Base-by-base conservation (phyloP, 2,888 invertebrate genomes). In the Epirrita christyi region DNA sequence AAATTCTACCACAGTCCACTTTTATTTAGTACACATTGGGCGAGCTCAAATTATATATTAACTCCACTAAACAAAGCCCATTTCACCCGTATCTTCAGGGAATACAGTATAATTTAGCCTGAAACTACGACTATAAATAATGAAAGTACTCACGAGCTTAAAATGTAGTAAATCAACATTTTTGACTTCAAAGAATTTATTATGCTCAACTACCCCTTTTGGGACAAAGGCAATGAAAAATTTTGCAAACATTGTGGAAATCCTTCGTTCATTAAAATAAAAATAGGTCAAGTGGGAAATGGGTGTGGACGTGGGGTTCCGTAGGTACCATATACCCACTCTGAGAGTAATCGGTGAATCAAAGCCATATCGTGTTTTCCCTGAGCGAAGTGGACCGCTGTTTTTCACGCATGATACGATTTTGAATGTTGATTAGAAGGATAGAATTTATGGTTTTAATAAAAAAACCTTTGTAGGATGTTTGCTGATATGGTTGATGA, bases 131-230 rank as follows among this genome's bases (percentile, higher is more conserved):
- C 42, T 34, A 55, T 55, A 51, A 59, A 53, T 54, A 53, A 49
- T 40, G n/a, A 45, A 53, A 58, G 50, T 47, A 42, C 63, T 63
- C 59, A 63, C 58, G 65, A 68, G 66, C 67, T 68, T 67, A 63
- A 70, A 69, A 64, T 64, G 68, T 72, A 73, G 72, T 81, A 79
- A 78, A 75, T 81, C 78, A 81, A 69, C 67, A 71, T 72, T 74
- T 70, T 72, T 68, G 73, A 67, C 71, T 77, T 60, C 62, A 68
- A 67, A 63, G 67, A 72, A 76, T 80, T 76, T 78, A 79, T 79
- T 78, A 74, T 75, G 67, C 71, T 68, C 55, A 43, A 59, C 70
- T 69, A 73, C 73, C 72, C 73, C 75, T 76, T 72, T 73, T 64
- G 48, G 56, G 62, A 67, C 63, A 66, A 60, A 61, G 62, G 60